These are phyloP conservation scores for Cassiopea andromeda DNA, from an alignment of 30 jellyfish, hydroid and myxozoan genomes.

Conservation along the genomic window DNA sequence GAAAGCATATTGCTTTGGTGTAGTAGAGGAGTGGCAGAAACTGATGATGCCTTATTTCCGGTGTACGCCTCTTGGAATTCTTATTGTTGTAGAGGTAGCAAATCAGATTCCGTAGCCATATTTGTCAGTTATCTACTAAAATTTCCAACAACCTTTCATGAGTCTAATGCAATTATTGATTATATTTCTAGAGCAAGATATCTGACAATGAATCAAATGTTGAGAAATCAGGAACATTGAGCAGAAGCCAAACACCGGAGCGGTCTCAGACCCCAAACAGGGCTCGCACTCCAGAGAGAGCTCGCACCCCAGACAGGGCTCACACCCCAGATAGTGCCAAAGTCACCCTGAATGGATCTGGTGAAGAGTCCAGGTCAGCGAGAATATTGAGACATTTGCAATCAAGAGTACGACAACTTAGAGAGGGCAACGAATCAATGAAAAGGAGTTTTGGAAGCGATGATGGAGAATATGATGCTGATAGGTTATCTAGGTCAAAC, in stretches of 20 bases:
- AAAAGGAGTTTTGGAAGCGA: slow-evolving; percentile 64
- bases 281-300: slow-evolving; percentile 35
- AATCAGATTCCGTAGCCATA: no score
- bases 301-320: slow-evolving; percentile 45
- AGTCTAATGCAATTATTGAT: no score
- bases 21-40: no score
- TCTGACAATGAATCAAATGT: slow-evolving; percentile 25
- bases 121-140: no score
- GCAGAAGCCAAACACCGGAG: slow-evolving; percentile 44
- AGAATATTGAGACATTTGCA: slow-evolving; percentile 58
- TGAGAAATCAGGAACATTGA: slow-evolving; percentile 16
- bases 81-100: no score
- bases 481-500: slow-evolving; percentile 12
- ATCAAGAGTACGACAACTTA: slow-evolving; percentile 65
- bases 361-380: slow-evolving; percentile 71
- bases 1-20: no score
- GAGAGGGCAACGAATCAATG: slow-evolving; percentile 77
- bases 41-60: no score
- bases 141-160: neutral
- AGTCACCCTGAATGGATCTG: slow-evolving; percentile 29
- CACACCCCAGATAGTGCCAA: slow-evolving; percentile 34
- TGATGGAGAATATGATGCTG: slow-evolving; percentile 43
- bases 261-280: slow-evolving; percentile 24
- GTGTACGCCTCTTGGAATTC: no score
- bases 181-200: slow-evolving; percentile 19